Percentiles rank a stretch among this genome's conserved stretches.
Conservation (phyloP, 2,113 vertebrate species). For the Malaclemys terrapin region DNA sequence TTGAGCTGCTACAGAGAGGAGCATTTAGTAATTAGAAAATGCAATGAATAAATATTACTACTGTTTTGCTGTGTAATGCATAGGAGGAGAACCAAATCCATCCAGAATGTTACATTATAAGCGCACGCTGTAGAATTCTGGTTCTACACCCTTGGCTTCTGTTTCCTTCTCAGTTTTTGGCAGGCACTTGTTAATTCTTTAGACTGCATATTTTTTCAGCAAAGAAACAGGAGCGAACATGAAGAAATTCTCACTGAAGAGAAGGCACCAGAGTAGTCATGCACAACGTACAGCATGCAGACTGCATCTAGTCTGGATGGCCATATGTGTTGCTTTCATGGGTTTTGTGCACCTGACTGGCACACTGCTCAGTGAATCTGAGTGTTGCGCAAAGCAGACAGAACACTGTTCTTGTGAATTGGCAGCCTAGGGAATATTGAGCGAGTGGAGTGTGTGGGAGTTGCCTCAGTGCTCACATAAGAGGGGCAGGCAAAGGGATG, state of each 20-base stretch:
- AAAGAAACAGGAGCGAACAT: neutral
- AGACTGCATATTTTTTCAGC: neutral
- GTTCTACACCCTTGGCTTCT: neutral
- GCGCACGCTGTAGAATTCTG: neutral
- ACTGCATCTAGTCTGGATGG: neutral
- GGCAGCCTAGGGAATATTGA: neutral
- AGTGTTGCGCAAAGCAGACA: neutral
- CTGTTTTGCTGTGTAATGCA: neutral
- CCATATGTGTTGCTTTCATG: neutral
- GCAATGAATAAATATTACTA: neutral
- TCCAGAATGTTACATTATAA: neutral
- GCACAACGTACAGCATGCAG: neutral
- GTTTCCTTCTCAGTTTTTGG: neutral
- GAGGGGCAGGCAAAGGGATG: neutral
- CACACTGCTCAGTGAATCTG: neutral
- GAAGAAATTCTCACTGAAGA: neutral
- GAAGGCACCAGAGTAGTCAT: neutral
- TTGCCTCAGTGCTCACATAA: neutral
- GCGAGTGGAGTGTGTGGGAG: neutral
- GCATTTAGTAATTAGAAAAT: neutral
- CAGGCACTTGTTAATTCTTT: neutral
- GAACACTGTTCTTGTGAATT: neutral
- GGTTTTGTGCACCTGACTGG: neutral
- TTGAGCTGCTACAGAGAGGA: neutral
- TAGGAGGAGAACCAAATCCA: neutral